Base-by-base conservation (phyloP, 1,140 invertebrate genomes). In the Mizuhopecten yessoensis region DNA sequence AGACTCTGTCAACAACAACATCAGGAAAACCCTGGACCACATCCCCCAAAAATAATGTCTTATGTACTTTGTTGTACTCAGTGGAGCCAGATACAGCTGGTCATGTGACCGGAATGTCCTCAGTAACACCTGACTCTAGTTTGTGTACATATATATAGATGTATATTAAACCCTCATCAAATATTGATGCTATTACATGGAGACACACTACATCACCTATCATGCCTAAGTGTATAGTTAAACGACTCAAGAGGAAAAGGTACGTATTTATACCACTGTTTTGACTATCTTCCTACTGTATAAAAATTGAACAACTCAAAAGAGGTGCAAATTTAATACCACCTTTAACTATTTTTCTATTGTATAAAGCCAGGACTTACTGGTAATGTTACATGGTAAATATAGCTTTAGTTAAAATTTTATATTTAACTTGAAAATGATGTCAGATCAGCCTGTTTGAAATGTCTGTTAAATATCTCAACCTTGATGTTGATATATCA, bases 221-320 rank as follows among this genome's bases (percentile, higher is more conserved):
- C 57, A 75, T 75, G 57, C 23, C 57, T 75, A 75, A 75, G 57
- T 75, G 57, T 75, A 75, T 75, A 75, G 57, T 75, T 75, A 75
- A 75, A 75, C 57, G 57, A 5, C 57, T 75, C 1, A 75, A 75
- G 57, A 75, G 57, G n/a, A 75, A 75, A 75, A 75, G 57, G 57
- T 75, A 75, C 5, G 57, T 75, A 45, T 17, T 39, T 13, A n/a
- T 13, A 39, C 13, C 36, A 39, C 36, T 39, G 13, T 13, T 39
- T 39, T 39, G n/a, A n/a, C n/a, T n/a, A n/a, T n/a, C n/a, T n/a
- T n/a, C n/a, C n/a, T n/a, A n/a, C n/a, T n/a, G n/a, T n/a, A n/a
- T n/a, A n/a, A n/a, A n/a, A n/a, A n/a, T n/a, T n/a, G n/a, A n/a
- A n/a, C n/a, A n/a, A n/a, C n/a, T n/a, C n/a, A n/a, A n/a, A n/a